Base-by-base conservation (phyloP, 2,797 vertebrate genomes). In the Okamejei kenojei region DNA sequence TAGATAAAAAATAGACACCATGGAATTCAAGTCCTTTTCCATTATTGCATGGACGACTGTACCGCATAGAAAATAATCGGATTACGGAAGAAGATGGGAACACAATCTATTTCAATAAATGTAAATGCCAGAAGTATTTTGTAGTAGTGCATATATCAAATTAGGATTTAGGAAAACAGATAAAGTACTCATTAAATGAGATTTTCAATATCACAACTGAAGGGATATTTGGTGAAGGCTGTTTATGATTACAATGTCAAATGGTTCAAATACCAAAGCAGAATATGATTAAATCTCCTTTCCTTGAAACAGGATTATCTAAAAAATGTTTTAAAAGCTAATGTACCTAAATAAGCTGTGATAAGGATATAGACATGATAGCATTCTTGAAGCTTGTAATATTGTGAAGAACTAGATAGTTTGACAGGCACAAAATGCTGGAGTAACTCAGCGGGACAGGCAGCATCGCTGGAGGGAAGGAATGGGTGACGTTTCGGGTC, bases 21-120 rank as follows among this genome's bases (percentile, higher is more conserved):
- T 65, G 61, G 84, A 65, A 88, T 8, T n/a, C 29, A 65, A 88
- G 65, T 32, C n/a, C n/a, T 9, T 65, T 6, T 65, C 61, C 5
- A 17, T 65, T 32, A 88, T 88, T 15, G 13, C 82, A n/a, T 7
- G 81, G 5, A 68, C 32, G 17, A 65, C 29, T 88, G 61, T 88
- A 35, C 15, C 9, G 32, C 21, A 21, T 88, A 7, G 19, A 88
- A 88, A 88, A 68, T 19, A 32, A 88, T 32, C 61, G 35, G 61
- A 88, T 65, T 45, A 32, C 10, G 61, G 82, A 86, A 86, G 82
- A 86, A 32, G 13, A 86, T 86, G 54, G 63, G 13, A n/a, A n/a
- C 76, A 78, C 32, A 78, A 88, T 88, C 15, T 35, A 65, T 88
- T 68, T 88, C n/a, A 88, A 65, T 65, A 32, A 63, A 88, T 65